Evolutionary conservation across 2,888 invertebrate species (phyloP), one percentile per base, ranked within the genome.

Genomic region (Aspidapion aeneum): DNA sequence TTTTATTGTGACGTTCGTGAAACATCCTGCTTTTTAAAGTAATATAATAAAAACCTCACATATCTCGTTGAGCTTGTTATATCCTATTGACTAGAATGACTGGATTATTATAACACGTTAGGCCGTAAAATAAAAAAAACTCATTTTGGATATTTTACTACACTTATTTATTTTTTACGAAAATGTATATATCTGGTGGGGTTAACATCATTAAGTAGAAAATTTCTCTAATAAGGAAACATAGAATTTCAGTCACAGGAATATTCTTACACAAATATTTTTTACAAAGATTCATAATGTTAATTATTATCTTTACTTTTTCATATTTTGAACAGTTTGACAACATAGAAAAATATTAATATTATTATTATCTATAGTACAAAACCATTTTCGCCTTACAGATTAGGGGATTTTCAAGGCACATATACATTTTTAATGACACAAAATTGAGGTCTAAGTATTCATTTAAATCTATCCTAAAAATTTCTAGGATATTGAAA

Each of bases 321-420:
- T n/a, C n/a, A 58, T 63, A 68, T 51, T 70, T 71, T 79, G 78
- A 79, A 79, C 79, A 80, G 77, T 77, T 79, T 78, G 79, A 80
- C 79, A 86, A 86, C 86, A 87, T 86, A 86, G 85, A 86, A 86
- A 87, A 87, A 87, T 87, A 85, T 86, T 86, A 85, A 85, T 80
- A 79, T n/a, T n/a, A n/a, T n/a, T 35, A 35, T 35, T 35, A 35
- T 79, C 79, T 82, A 84, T 85, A 83, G 86, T 87, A 86, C 86
- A 87, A 87, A 87, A 87, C 86, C 85, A 86, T 83, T 63, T 61
- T 83, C 79, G 81, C 81, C 86, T 86, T 86, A 86, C 3, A 35
- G 12, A 84, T 84, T 85, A 85, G 76, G 76, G 74, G 77, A 35
- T 35, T 78, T 78, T 75, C 80, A 82, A 82, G 82, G 82, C 82